Percentiles rank a stretch among this genome's conserved stretches.
These are phyloP conservation scores for Conger conger DNA, from an alignment of 2,113 vertebrate genomes.

Conservation along the genomic window DNA sequence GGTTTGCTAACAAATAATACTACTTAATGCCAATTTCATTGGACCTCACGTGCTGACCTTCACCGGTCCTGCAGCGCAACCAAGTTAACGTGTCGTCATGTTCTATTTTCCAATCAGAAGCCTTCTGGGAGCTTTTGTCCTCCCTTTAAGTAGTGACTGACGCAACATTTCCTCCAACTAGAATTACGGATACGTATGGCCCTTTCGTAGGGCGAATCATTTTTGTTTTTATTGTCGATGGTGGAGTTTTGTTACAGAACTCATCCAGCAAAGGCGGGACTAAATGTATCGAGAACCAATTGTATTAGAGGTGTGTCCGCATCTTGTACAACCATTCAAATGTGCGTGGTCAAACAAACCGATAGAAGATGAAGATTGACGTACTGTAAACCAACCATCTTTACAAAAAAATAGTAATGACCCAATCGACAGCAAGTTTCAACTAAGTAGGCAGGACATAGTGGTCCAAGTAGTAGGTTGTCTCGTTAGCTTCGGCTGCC, in stretches of 20 bases:
- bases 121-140: neutral
- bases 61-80: neutral
- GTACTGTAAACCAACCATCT: constrained; percentile 31
- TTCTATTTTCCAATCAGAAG: constrained; percentile 37
- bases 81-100: neutral
- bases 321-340: neutral
- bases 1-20: neutral
- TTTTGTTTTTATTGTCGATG: neutral
- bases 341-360: neutral
- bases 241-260: neutral
- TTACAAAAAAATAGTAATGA: accelerated
- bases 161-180: neutral
- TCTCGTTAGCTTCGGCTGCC: constrained; percentile 37
- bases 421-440: constrained; percentile 42
- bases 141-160: neutral
- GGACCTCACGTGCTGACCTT: neutral
- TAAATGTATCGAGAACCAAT: constrained; percentile 32
- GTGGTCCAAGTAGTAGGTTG: neutral
- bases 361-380: constrained; percentile 12
- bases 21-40: neutral
- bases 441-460: constrained; percentile 27
- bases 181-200: neutral
- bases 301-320: neutral
- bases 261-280: neutral
- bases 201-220: neutral